Conservation (phyloP, 2,113 vertebrate species). For the Limnothrissa miodon region DNA sequence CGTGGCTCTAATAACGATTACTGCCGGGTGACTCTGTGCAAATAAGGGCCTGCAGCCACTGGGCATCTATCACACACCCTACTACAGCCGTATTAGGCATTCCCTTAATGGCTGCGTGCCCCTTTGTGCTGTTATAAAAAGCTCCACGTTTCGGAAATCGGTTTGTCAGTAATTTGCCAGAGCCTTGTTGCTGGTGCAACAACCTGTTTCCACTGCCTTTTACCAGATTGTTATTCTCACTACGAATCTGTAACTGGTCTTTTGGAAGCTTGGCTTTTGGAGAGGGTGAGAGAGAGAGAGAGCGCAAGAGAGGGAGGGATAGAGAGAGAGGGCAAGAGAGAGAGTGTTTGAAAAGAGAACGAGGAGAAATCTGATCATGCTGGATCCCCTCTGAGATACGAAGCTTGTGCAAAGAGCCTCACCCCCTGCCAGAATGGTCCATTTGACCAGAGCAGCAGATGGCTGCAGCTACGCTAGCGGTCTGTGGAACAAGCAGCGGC, state of each 20-base stretch:
- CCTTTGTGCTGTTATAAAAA: slow-evolving; percentile 99
- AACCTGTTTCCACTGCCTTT: slow-evolving; percentile 85
- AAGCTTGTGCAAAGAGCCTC: not conserved
- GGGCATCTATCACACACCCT: slow-evolving; percentile 94
- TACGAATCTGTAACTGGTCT: not conserved
- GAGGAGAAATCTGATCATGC: slow-evolving; percentile 22
- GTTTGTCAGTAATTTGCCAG: slow-evolving; percentile 95
- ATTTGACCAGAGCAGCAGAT: slow-evolving; percentile 77
- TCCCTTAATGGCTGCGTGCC: slow-evolving; percentile 89
- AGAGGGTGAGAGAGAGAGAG: not conserved
- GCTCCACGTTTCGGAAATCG: slow-evolving; percentile 94
- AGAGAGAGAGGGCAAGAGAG: not conserved
- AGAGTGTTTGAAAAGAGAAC: not conserved
- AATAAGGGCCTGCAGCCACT: slow-evolving; percentile 90
- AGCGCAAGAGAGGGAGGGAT: not conserved
- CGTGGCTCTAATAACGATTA: slow-evolving; percentile 94
- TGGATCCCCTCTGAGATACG: slow-evolving; percentile 24
- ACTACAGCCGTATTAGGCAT: slow-evolving; percentile 94
- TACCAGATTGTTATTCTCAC: slow-evolving; percentile 50
- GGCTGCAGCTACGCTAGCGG: slow-evolving; percentile 62
- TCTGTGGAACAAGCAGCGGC: slow-evolving; percentile 63
- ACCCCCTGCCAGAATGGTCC: slow-evolving; percentile 47
- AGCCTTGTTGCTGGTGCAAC: slow-evolving; percentile 83
- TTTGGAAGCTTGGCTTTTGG: not conserved
- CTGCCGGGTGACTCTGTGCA: slow-evolving; percentile 91